phyloP scores from a whole-genome alignment of 2,888 invertebrate genomes.

The Macrostomum cliftonense region DNA sequence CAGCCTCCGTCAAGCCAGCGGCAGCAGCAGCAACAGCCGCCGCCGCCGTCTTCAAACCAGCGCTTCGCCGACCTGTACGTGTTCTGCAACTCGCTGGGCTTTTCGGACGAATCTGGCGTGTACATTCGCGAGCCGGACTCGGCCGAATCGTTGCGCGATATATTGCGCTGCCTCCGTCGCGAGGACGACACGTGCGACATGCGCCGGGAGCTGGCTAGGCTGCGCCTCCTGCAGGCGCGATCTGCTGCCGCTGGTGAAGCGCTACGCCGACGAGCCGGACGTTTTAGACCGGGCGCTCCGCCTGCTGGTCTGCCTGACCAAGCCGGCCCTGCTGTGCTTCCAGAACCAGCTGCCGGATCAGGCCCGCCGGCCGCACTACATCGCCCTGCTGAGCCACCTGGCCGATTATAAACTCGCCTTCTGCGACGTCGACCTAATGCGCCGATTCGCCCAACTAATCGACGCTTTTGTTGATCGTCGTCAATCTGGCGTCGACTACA shows the following conservation, averaged over 20 bases:
- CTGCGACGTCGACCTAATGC: too few relatives aligned
- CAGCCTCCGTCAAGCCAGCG: too few relatives aligned
- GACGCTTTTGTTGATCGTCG: too few relatives aligned
- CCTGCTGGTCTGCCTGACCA: slow-evolving; percentile 74
- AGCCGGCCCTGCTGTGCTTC: slow-evolving; percentile 67
- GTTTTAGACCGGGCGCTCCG: slow-evolving; percentile 68
- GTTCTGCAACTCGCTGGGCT: too few relatives aligned
- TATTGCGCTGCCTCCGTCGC: slow-evolving; percentile 54
- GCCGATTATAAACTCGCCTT: slow-evolving; percentile 55
- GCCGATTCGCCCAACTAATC: too few relatives aligned
- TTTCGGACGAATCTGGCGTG: too few relatives aligned
- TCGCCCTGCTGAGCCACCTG: slow-evolving; percentile 58
- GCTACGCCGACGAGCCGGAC: slow-evolving; percentile 49
- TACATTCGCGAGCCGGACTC: too few relatives aligned
- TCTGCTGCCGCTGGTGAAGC: slow-evolving; percentile 64
- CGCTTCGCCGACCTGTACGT: too few relatives aligned
- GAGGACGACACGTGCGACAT: slow-evolving; percentile 73
- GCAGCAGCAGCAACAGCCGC: too few relatives aligned
- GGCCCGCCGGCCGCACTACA: slow-evolving; percentile 51
- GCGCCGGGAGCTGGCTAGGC: slow-evolving; percentile 65
- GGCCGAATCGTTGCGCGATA: too few relatives aligned
- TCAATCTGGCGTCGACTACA: not conserved
- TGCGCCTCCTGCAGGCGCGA: slow-evolving; percentile 74
- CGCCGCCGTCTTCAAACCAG: too few relatives aligned
- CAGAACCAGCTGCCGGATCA: slow-evolving; percentile 68